phyloP scores from a whole-genome alignment of 2,888 invertebrate genomes.

The Caenorhabditis japonica region DNA sequence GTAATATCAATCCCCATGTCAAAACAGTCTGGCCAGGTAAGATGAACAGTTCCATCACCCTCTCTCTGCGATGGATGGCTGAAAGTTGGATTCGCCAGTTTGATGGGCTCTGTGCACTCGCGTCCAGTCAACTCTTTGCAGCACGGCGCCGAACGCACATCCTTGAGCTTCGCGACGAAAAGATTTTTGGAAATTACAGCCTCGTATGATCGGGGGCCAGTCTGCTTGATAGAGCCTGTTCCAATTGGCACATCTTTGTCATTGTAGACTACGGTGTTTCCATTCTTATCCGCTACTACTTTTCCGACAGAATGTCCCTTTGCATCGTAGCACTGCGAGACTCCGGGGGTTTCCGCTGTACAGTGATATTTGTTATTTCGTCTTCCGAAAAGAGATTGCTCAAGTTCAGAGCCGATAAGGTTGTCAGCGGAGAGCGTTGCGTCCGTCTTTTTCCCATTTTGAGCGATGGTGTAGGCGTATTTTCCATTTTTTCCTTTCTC shows the following conservation, averaged over 20 bases:
- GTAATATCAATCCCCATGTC: constrained; percentile 76
- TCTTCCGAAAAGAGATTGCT: constrained; percentile 72
- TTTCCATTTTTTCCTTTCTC: constrained; percentile 72
- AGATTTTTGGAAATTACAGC: constrained; percentile 76
- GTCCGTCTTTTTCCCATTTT: constrained; percentile 73
- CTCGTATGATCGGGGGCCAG: constrained; percentile 71
- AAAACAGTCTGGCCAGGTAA: constrained; percentile 76
- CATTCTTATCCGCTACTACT: constrained; percentile 76
- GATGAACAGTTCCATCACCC: constrained; percentile 70
- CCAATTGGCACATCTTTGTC: constrained; percentile 77
- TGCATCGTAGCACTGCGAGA: constrained; percentile 77
- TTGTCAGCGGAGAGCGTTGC: constrained; percentile 72
- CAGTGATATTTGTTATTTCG: constrained; percentile 75
- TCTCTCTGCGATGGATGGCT: constrained; percentile 58
- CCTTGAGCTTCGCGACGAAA: constrained; percentile 74
- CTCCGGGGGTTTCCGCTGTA: constrained; percentile 75
- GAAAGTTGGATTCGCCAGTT: constrained; percentile 72
- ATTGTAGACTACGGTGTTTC: constrained; percentile 76
- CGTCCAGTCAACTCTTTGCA: constrained; percentile 73
- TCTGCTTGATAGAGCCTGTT: constrained; percentile 72
- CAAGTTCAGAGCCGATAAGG: constrained; percentile 64
- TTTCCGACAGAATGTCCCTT: constrained; percentile 75
- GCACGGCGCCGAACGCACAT: constrained; percentile 70
- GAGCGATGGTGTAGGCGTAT: constrained; percentile 74
- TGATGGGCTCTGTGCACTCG: constrained; percentile 73